Evolutionary conservation across 1,140 invertebrate species (phyloP).

Genomic region (Pentalonia nigronervosa): DNA sequence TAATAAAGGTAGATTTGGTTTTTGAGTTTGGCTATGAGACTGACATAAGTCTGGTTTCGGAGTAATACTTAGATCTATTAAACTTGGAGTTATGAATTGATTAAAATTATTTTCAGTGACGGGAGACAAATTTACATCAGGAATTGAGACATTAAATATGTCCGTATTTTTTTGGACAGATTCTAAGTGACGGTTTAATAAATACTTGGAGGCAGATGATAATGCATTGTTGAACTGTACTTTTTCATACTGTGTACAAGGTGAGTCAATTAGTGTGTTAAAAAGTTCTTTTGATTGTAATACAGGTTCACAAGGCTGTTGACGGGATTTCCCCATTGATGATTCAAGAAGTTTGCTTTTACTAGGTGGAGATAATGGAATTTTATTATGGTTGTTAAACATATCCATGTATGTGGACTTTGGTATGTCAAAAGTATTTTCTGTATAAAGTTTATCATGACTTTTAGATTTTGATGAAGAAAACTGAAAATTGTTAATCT

Average conservation of each 20-base stretch:
- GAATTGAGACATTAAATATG: neutral
- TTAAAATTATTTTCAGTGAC: neutral
- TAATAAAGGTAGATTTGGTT: neutral
- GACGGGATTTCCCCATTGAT: neutral
- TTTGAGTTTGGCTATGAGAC: neutral
- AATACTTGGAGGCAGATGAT: conserved; percentile 45
- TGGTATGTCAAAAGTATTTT: neutral
- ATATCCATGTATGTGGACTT: conserved; percentile 16
- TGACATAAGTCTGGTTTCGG: neutral
- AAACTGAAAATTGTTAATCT: conserved; percentile 47
- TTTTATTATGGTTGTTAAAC: conserved; percentile 26
- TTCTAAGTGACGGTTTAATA: conserved; percentile 46
- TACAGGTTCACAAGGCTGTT: neutral
- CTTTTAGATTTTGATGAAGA: conserved; percentile 44
- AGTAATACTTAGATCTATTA: neutral
- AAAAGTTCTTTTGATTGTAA: conserved; percentile 47
- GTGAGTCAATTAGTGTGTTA: conserved; percentile 46
- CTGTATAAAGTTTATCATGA: conserved; percentile 36
- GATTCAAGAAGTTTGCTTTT: conserved; percentile 24
- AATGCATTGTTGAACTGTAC: conserved; percentile 43
- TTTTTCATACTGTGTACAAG: conserved; percentile 51
- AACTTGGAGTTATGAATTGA: neutral
- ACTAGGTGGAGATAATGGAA: conserved; percentile 39
- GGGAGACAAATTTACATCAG: neutral
- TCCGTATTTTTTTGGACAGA: conserved; percentile 32